phyloP scores from a whole-genome alignment of 2,797 vertebrate species.

The Garrulus glandarius region DNA sequence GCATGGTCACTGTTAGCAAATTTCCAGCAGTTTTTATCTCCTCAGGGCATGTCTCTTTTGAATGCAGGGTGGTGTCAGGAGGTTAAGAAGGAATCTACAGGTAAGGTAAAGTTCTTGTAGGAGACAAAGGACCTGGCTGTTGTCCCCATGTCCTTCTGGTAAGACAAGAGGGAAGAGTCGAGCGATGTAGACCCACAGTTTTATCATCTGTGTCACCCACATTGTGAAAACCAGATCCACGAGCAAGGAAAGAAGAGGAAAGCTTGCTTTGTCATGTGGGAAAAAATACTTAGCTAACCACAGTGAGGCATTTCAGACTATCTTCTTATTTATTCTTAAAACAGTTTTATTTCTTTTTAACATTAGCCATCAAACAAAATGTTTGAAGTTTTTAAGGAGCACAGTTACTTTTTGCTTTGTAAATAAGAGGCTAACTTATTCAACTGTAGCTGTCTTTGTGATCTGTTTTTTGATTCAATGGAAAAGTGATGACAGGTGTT shows the following conservation, averaged over 20 bases:
- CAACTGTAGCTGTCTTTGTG: conserved; percentile 13
- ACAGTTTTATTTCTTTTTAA: conserved; percentile 1
- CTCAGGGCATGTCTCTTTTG: background rate
- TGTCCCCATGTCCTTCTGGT: background rate
- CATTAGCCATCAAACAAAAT: background rate
- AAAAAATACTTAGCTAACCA: background rate
- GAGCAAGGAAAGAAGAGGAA: background rate
- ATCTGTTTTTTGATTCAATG: conserved; percentile 32
- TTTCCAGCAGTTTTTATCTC: background rate
- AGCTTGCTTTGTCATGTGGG: background rate
- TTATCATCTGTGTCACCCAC: background rate
- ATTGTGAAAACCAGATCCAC: background rate
- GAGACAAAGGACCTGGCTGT: background rate
- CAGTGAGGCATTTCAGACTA: background rate
- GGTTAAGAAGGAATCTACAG: background rate
- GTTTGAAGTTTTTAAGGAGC: background rate
- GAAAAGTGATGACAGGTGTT: conserved; percentile 54
- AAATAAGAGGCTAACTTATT: conserved; percentile 21
- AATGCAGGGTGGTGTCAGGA: background rate
- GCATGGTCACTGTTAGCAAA: background rate
- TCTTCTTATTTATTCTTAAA: background rate
- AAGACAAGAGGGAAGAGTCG: background rate
- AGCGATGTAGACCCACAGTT: background rate
- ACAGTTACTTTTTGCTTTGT: conserved; percentile 15
- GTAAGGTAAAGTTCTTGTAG: background rate